Percentiles rank a stretch among this genome's conserved stretches.
These are phyloP conservation scores for Megamerina dolium DNA, from an alignment of 2,888 invertebrate species.

Conservation along the genomic window DNA sequence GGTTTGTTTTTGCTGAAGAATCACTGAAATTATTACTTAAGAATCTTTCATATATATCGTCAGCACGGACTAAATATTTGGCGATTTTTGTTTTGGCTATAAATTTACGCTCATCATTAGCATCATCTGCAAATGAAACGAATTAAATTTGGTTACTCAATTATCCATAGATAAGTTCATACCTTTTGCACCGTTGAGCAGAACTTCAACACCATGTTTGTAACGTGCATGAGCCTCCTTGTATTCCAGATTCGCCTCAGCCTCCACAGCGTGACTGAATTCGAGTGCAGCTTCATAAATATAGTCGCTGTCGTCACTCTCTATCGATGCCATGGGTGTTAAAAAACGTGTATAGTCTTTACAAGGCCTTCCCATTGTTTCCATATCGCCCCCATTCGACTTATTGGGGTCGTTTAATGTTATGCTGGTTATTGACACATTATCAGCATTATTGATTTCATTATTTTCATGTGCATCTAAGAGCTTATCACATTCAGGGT, in stretches of 20 bases:
- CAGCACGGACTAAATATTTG: slow-evolving; percentile 46
- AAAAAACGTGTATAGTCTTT: slow-evolving; percentile 33
- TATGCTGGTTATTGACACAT: neutral
- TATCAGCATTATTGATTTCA: neutral
- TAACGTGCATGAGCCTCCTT: slow-evolving; percentile 41
- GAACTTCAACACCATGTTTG: slow-evolving; percentile 43
- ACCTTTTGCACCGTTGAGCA: slow-evolving; percentile 41
- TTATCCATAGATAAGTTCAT: neutral
- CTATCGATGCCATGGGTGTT: slow-evolving; percentile 46
- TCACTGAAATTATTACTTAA: slow-evolving; percentile 21
- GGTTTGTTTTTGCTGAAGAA: slow-evolving; percentile 23
- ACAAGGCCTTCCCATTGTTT: slow-evolving; percentile 2
- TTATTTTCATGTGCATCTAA: neutral
- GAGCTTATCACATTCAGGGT: slow-evolving; percentile 28
- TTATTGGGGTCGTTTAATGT: neutral
- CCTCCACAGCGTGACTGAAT: slow-evolving; percentile 47
- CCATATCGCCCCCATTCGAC: neutral
- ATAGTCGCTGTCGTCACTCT: slow-evolving; percentile 47
- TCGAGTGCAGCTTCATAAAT: slow-evolving; percentile 49
- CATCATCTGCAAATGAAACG: slow-evolving; percentile 29
- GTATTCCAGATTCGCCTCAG: slow-evolving; percentile 46
- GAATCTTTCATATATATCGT: slow-evolving; percentile 44
- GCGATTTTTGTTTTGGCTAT: slow-evolving; percentile 48
- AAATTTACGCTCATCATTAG: slow-evolving; percentile 42
- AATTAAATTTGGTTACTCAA: neutral